Evolutionary conservation across 2,797 vertebrate species (phyloP), one percentile per base, ranked within the genome.

Genomic region (Hippoglossus hippoglossus): DNA sequence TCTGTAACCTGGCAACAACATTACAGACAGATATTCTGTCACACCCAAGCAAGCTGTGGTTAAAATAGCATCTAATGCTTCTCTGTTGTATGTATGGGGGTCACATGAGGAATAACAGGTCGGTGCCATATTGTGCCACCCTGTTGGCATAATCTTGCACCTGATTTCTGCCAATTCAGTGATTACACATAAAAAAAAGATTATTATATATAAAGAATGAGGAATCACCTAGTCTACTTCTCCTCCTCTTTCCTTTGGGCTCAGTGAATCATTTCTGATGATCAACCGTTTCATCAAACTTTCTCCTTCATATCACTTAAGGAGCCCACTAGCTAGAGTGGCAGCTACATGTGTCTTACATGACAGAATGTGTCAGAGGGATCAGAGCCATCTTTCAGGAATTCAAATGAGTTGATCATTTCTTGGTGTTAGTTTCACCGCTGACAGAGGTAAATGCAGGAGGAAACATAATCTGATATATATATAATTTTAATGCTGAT

Each of bases 1-100:
- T 75, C 55, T 22, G 83, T 85, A 80, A 69, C 76, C 59, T 80
- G 71, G 86, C 77, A 82, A 82, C 81, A 66, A 25, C 46, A 22
- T 12, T 13, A 39, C 49, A 59, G 31, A 26, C 51, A 41, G 47
- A 52, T 36, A 65, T 53, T 21, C 12, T 3, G 39, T 55, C 49
- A 56, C 39, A 47, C 21, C 21, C 22, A 34, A 18, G 39, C 10
- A 21, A 63, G 52, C 39, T 0, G 57, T 58, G 60, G 13, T 7
- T 56, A 46, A 19, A 46, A 46, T 19, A 46, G 18, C 6, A 49
- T 21, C n/a, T 46, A 11, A 21, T 21, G 19, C 47, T 49, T 19
- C 47, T 21, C 8, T 21, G 47, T 49, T 19, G 18, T 49, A 21
- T 10, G 47, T 49, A 22, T 12, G 5, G 21, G 21, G 16, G 18